Percentiles rank a stretch among this genome's conserved stretches.
These are phyloP conservation scores for Tetraodon nigroviridis DNA, from an alignment of 2,113 vertebrate species.

Conservation along the genomic window DNA sequence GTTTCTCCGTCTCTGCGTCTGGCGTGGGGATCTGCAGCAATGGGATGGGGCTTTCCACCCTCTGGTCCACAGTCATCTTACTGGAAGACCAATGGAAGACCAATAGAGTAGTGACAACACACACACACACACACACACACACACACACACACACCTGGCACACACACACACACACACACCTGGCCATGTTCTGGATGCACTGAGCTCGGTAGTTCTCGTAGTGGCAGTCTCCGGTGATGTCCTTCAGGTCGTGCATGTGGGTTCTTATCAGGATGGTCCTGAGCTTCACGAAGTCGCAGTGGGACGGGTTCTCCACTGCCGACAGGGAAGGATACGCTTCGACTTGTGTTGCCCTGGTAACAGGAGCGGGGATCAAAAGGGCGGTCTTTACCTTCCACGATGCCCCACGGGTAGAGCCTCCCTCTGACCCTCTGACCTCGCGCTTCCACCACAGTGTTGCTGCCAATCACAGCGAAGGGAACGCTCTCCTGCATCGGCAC, in stretches of 20 bases:
- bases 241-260: slow-evolving; percentile 75
- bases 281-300: slow-evolving; percentile 74
- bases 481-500: slow-evolving; percentile 55
- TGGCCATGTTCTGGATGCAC: slow-evolving; percentile 70
- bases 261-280: slow-evolving; percentile 68
- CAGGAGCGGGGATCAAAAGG: background rate
- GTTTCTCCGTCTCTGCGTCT: slow-evolving; percentile 85
- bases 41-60: slow-evolving; percentile 87
- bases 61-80: slow-evolving; percentile 86
- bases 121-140: background rate
- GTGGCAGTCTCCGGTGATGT: slow-evolving; percentile 68
- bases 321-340: background rate
- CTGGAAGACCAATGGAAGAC: slow-evolving; percentile 55
- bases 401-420: slow-evolving; percentile 71
- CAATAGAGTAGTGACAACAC: background rate
- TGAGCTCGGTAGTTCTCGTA: slow-evolving; percentile 72
- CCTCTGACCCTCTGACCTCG: slow-evolving; percentile 67
- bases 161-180: slow-evolving; percentile 22
- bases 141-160: background rate
- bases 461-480: slow-evolving; percentile 73
- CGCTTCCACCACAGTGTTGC: slow-evolving; percentile 68
- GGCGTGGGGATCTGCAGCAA: slow-evolving; percentile 84
- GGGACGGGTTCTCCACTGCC: slow-evolving; percentile 69
- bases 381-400: slow-evolving; percentile 64
- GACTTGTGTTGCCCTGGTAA: background rate